Evolutionary conservation across 2,888 invertebrate species (phyloP).

Genomic region (Ectropis crepuscularia): DNA sequence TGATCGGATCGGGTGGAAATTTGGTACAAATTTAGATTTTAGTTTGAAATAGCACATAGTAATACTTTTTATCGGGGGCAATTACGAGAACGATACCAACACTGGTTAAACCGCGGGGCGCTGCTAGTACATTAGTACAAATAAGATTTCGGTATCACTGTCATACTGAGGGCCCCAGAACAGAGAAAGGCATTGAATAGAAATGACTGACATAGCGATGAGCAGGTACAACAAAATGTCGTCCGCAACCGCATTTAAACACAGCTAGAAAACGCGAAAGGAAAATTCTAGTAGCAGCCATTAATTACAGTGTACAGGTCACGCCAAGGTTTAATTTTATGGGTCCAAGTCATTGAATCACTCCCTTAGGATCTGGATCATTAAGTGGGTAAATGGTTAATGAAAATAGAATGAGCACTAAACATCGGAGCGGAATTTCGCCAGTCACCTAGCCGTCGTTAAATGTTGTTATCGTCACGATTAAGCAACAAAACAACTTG

Average conservation of each 20-base stretch:
- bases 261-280: conserved; percentile 38
- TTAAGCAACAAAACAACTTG: conserved; percentile 83
- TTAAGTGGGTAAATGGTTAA: conserved; percentile 85
- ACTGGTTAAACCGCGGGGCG: no score
- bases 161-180: no score
- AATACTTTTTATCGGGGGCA: no score
- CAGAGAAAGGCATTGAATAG: no score
- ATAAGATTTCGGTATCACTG: no score
- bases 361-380: conserved; percentile 82
- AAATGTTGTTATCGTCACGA: conserved; percentile 84
- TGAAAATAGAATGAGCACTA: conserved; percentile 85
- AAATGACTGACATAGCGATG: no score
- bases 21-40: no score
- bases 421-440: conserved; percentile 83
- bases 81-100: no score
- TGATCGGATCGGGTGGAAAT: no score
- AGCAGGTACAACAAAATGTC: neutral
- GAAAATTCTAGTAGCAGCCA: conserved; percentile 53
- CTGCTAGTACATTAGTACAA: no score
- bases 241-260: conserved; percentile 7
- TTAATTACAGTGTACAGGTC: conserved; percentile 71
- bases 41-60: no score
- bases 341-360: conserved; percentile 78
- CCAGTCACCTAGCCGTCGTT: conserved; percentile 85
- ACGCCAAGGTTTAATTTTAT: conserved; percentile 80